Evolutionary conservation across 2,797 vertebrate species (phyloP).

Genomic region (Premnoplex brunnescens): DNA sequence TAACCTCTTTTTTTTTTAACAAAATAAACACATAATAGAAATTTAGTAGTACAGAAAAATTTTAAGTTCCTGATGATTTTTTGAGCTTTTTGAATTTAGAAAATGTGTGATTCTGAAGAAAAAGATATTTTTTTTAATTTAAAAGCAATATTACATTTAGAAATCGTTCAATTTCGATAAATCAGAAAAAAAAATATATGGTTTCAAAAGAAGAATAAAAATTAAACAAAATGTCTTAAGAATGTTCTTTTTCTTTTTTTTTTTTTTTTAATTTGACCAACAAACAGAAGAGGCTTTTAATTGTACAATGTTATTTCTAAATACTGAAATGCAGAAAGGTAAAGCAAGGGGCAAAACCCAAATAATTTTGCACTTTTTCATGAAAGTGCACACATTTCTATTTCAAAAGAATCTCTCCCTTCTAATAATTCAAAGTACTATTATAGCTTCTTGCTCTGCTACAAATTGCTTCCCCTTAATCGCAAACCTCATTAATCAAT

Average conservation of each 20-base stretch:
- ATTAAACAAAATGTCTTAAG: neutral
- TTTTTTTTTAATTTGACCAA: neutral
- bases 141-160: neutral
- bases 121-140: neutral
- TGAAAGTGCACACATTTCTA: neutral
- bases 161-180: neutral
- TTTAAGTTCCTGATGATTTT: neutral
- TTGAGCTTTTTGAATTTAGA: neutral
- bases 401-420: neutral
- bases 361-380: neutral
- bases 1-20: neutral
- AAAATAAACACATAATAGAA: neutral
- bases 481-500: neutral
- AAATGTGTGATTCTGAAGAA: neutral
- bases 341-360: neutral
- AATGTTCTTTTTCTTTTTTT: neutral
- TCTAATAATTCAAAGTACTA: neutral
- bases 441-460: neutral
- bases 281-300: neutral
- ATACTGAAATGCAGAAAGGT: neutral
- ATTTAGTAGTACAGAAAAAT: neutral
- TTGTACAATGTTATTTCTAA: neutral
- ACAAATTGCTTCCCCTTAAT: neutral
- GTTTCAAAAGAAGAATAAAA: neutral
- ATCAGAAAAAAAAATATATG: neutral